Evolutionary conservation across 2,888 invertebrate species (phyloP), one percentile per base, ranked within the genome.

Genomic region (Drosophila mercatorum): DNA sequence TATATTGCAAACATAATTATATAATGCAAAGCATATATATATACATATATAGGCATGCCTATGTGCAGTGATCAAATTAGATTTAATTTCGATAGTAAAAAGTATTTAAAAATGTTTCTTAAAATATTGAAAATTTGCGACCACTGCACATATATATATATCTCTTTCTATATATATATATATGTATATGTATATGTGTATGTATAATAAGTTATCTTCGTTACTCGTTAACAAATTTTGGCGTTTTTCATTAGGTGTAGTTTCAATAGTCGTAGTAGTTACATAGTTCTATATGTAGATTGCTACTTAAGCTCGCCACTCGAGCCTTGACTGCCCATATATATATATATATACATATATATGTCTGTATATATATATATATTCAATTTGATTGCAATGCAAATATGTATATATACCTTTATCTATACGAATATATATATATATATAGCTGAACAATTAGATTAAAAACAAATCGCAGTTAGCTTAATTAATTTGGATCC

Each of bases 211-310:
- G 26, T 61, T 36, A 36, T 71, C 12, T 71, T 60, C 62, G 61
- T 46, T 71, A 52, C 62, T 52, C 68, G 52, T 51, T 76, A 70
- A 76, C 46, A 63, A 60, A 75, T 68, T 56, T 67, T 68, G 74
- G 53, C 63, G 62, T 67, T 40, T 59, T 59, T 46, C 36, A 60
- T 57, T 68, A 56, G 56, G 46, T 62, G 68, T 66, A 68, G 65
- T 75, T 75, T 40, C 72, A 55, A 41, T 56, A 60, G 59, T 41
- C 41, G 55, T 58, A 43, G 46, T 62, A 60, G 46, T 72, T 72
- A 68, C 63, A 63, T 69, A 36, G 38, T 58, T 46, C 31, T 61
- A 51, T 52, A 58, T 52, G 36, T 34, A 44, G 41, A 51, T 69
- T 72, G 51, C 63, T 68, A 47, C 17, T 40, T 71, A 53, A 52